Percentiles rank a stretch among this genome's conserved stretches.
Evolutionary conservation across 1,140 invertebrate genomes (phyloP).

Genomic region (Steinernema feltiae): DNA sequence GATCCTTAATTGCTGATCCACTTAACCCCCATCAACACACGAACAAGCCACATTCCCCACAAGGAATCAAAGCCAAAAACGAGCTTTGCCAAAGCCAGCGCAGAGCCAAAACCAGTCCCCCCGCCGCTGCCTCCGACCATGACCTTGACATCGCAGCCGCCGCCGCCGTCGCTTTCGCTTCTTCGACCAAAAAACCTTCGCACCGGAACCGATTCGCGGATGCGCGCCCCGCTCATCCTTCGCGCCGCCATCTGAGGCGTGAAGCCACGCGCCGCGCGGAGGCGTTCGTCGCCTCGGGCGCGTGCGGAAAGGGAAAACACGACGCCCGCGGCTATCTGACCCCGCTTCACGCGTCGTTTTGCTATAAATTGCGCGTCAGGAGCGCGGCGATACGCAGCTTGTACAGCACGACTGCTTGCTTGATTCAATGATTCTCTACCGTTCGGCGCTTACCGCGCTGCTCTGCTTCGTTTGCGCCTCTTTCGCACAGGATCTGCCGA

Average conservation of each 20-base stretch:
- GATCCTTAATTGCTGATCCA: no score
- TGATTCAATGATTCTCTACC: no score
- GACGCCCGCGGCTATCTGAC: not conserved
- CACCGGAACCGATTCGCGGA: constrained; percentile 12
- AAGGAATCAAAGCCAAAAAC: not conserved
- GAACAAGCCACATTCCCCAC: not conserved
- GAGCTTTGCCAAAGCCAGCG: not conserved
- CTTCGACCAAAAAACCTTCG: not conserved
- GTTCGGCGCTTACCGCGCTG: no score
- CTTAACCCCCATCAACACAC: no score
- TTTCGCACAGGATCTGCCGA: not conserved
- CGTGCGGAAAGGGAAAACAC: constrained; percentile 8
- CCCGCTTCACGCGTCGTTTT: not conserved
- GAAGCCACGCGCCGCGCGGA: not conserved
- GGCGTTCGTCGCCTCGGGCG: not conserved
- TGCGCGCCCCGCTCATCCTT: not conserved
- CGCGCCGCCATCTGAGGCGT: not conserved
- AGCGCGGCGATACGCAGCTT: not conserved
- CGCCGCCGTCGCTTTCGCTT: no score
- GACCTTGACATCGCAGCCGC: not conserved
- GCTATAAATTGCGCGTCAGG: not conserved
- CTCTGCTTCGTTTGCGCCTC: no score
- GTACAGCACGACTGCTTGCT: no score
- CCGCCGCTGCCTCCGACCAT: not conserved
- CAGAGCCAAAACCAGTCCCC: not conserved